Conservation (phyloP, 2,797 vertebrate genomes). For the Lates japonicus region DNA sequence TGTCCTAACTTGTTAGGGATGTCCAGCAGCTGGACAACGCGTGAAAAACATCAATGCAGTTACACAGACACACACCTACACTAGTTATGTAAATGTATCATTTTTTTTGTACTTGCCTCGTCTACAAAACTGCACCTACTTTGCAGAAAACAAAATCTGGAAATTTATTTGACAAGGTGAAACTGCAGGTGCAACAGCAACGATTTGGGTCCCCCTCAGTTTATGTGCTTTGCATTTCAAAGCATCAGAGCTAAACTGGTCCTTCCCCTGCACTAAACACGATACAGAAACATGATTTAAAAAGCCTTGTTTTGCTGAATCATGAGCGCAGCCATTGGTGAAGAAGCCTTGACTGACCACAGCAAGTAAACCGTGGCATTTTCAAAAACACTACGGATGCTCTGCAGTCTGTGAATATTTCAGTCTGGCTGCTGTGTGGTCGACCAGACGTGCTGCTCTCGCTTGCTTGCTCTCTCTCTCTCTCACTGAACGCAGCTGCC, state of each 20-base stretch:
- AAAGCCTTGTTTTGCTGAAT: not conserved
- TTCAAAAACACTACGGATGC: constrained; percentile 13
- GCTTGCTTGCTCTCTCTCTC: not conserved
- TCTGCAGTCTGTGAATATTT: constrained; percentile 19
- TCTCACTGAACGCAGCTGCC: constrained; percentile 27
- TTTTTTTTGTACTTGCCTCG: not conserved
- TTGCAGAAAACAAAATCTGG: not conserved
- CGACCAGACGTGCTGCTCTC: not conserved
- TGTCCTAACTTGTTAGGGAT: not conserved
- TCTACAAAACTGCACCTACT: not conserved
- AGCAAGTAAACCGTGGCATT: not conserved
- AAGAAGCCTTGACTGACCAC: not conserved
- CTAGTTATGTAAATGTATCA: not conserved
- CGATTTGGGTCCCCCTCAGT: not conserved
- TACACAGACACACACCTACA: not conserved
- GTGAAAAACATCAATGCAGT: not conserved
- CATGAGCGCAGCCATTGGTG: not conserved
- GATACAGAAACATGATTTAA: not conserved
- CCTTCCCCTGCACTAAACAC: not conserved
- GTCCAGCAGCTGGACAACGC: not conserved
- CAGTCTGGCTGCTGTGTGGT: constrained; percentile 8
- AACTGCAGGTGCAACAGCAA: not conserved
- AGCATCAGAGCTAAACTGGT: constrained; percentile 11
- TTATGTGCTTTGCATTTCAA: not conserved
- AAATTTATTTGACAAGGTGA: not conserved